Percentiles rank a stretch among this genome's conserved stretches.
Conservation (phyloP, 1,140 invertebrate genomes). For the Drosophila biarmipes region DNA sequence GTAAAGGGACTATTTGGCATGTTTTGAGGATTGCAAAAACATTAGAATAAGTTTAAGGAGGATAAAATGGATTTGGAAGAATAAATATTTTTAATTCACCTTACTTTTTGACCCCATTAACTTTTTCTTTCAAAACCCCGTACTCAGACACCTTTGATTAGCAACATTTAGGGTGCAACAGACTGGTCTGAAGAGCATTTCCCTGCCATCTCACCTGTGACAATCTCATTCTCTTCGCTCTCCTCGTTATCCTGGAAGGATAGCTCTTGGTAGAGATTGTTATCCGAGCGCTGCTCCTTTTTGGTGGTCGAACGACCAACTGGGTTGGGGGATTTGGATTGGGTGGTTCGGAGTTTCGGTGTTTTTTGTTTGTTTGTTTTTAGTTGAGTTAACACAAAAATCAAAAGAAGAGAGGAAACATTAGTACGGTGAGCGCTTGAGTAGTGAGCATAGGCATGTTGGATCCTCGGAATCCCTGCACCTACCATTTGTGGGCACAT, state of each 20-base stretch:
- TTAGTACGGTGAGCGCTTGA: conserved; percentile 60
- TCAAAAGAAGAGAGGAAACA: conserved; percentile 57
- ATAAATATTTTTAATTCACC: no score
- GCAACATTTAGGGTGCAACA: not conserved
- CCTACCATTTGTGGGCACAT: conserved; percentile 84
- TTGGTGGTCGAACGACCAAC: conserved; percentile 91
- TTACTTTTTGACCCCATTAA: no score
- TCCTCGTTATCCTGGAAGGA: conserved; percentile 95
- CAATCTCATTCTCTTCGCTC: conserved; percentile 94
- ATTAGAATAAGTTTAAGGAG: no score
- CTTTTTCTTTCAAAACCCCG: no score
- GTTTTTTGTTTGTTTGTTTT: conserved; percentile 29
- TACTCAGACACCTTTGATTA: not conserved
- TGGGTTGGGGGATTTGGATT: conserved; percentile 85
- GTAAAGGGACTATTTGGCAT: no score
- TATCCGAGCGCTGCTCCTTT: conserved; percentile 94
- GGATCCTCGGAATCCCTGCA: not conserved
- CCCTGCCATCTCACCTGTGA: conserved; percentile 89
- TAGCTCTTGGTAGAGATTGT: conserved; percentile 96
- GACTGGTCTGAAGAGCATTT: not conserved
- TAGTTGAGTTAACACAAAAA: conserved; percentile 75
- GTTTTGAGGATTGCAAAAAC: no score
- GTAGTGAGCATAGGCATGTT: not conserved
- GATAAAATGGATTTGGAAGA: no score
- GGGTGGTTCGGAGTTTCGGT: conserved; percentile 24